phyloP scores from a whole-genome alignment of 2,797 vertebrate species.

The Ctenosaura bakeri region DNA sequence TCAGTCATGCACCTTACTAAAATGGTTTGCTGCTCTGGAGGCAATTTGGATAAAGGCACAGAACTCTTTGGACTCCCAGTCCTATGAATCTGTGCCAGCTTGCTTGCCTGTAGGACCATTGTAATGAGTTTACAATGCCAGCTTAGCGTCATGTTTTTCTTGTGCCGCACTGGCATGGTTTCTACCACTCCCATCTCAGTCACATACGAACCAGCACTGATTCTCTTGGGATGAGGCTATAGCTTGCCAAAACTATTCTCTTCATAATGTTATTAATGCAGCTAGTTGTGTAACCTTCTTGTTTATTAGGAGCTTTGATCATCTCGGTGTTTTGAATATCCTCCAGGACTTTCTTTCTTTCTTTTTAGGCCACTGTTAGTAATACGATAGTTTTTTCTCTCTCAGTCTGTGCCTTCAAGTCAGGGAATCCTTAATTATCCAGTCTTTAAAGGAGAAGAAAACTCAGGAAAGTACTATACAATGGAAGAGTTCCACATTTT shows the following conservation, averaged over 20 bases:
- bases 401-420: too few species aligned
- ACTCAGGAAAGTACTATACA: slow-evolving; percentile 66
- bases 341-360: slow-evolving; percentile 26
- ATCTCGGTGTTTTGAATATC: slow-evolving; percentile 22
- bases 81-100: background rate
- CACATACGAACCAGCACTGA: background rate
- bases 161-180: background rate
- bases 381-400: background rate
- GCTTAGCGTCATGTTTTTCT: background rate
- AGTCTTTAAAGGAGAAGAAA: slow-evolving; percentile 30
- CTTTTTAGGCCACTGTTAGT: slow-evolving; percentile 31
- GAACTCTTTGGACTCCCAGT: background rate
- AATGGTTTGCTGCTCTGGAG: background rate
- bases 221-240: background rate
- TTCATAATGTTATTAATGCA: slow-evolving; percentile 22
- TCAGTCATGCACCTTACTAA: background rate
- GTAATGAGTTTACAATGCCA: background rate
- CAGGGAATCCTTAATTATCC: slow-evolving; percentile 36
- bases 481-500: slow-evolving; percentile 67
- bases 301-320: slow-evolving; percentile 29
- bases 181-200: background rate
- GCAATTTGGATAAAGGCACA: background rate
- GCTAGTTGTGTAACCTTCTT: slow-evolving; percentile 11
- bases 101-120: background rate
- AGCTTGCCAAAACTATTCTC: slow-evolving; percentile 11